Percentiles rank a stretch among this genome's conserved stretches.
phyloP scores from a whole-genome alignment of 2,888 invertebrate species.

The Agrilus mali region DNA sequence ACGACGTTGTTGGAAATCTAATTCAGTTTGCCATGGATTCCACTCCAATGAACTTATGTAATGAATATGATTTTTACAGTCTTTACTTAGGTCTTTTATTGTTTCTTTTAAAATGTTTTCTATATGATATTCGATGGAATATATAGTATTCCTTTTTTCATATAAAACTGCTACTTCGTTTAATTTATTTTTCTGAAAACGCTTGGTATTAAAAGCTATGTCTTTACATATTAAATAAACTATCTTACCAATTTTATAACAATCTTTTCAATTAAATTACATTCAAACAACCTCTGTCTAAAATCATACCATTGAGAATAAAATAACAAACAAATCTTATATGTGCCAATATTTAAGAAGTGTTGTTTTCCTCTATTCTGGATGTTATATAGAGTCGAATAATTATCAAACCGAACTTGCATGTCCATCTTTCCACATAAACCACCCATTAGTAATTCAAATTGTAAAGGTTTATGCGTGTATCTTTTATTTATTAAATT shows the following conservation, averaged over 20 bases:
- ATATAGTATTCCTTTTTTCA: slow-evolving; percentile 18
- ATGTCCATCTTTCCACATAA: too few species aligned
- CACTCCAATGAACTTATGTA: slow-evolving; percentile 20
- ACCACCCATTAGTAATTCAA: slow-evolving; percentile 37
- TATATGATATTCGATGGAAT: slow-evolving; percentile 15
- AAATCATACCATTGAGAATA: slow-evolving; percentile 51
- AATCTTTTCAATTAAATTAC: slow-evolving; percentile 52
- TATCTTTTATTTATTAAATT: slow-evolving; percentile 51
- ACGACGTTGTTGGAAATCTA: slow-evolving; percentile 23
- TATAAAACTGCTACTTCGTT: slow-evolving; percentile 29
- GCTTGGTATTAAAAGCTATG: not conserved
- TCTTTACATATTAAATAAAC: not conserved
- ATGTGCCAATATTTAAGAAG: slow-evolving; percentile 35
- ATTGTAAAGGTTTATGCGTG: slow-evolving; percentile 42
- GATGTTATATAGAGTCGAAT: too few species aligned
- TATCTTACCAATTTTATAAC: slow-evolving; percentile 43
- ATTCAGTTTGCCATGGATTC: slow-evolving; percentile 17
- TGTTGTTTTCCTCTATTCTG: slow-evolving; percentile 19
- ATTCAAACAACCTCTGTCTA: slow-evolving; percentile 50
- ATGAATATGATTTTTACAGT: slow-evolving; percentile 31
- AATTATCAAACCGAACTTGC: too few species aligned
- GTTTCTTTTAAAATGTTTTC: slow-evolving; percentile 26
- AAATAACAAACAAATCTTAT: slow-evolving; percentile 55
- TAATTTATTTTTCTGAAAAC: slow-evolving; percentile 25
- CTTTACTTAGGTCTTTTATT: slow-evolving; percentile 23